Conservation (phyloP, 2,888 invertebrate species). For the Ennomos quercinarius region DNA sequence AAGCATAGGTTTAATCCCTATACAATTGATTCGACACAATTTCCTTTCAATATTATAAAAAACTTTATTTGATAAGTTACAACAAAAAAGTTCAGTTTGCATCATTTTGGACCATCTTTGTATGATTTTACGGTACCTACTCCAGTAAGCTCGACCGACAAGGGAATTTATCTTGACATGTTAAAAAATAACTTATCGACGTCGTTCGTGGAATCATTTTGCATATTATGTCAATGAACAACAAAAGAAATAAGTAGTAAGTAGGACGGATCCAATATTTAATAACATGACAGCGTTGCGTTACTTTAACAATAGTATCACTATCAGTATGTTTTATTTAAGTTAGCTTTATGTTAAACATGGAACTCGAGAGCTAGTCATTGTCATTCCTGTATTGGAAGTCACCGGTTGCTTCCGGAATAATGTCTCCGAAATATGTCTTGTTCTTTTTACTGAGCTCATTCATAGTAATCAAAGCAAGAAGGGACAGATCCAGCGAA, state of each 20-base stretch:
- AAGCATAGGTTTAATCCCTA: too few relatives aligned
- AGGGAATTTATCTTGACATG: too few relatives aligned
- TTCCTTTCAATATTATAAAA: too few relatives aligned
- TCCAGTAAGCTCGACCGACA: too few relatives aligned
- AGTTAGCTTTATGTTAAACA: conserved; percentile 31
- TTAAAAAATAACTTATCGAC: too few relatives aligned
- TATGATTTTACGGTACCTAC: too few relatives aligned
- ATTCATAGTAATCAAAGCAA: conserved; percentile 1
- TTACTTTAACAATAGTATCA: conserved; percentile 33
- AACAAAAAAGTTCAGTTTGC: too few relatives aligned
- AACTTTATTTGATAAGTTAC: too few relatives aligned
- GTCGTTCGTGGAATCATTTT: too few relatives aligned
- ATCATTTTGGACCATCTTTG: too few relatives aligned
- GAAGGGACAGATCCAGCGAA: conserved; percentile 11
- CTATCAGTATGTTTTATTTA: conserved; percentile 36
- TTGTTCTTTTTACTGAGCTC: conserved; percentile 17
- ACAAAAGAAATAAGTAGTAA: not conserved
- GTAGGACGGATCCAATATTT: conserved; percentile 25
- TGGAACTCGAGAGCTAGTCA: conserved; percentile 19
- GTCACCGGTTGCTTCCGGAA: conserved; percentile 33
- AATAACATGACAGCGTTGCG: conserved; percentile 51
- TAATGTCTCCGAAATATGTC: conserved; percentile 43
- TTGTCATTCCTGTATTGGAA: conserved; percentile 31
- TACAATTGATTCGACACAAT: too few relatives aligned
- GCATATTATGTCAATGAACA: too few relatives aligned